phyloP scores from a whole-genome alignment of 2,888 invertebrate species.

The Podotricha telesiphe region DNA sequence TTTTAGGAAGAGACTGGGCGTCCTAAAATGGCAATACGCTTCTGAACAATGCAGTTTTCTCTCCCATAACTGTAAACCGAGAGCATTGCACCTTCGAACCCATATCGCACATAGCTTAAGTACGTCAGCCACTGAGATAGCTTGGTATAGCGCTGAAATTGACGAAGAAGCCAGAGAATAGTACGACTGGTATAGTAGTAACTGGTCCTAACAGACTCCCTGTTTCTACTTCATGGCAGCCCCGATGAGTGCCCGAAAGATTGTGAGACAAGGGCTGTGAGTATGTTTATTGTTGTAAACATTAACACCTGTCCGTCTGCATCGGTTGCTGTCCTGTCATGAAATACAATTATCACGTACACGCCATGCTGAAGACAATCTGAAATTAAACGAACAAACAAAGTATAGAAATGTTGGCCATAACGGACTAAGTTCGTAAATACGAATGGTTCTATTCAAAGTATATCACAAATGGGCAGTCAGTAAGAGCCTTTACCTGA shows the following conservation, averaged over 20 bases:
- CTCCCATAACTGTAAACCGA: conserved; percentile 95
- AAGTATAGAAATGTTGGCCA: too few species aligned
- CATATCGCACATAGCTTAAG: conserved; percentile 93
- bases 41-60: conserved; percentile 91
- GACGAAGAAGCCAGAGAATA: conserved; percentile 97
- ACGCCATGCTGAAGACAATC: conserved; percentile 93
- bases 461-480: too few species aligned
- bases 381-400: conserved; percentile 58
- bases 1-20: conserved; percentile 91
- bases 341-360: conserved; percentile 96
- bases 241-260: conserved; percentile 95
- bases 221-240: conserved; percentile 94
- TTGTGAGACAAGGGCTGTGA: conserved; percentile 96
- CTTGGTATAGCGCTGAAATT: conserved; percentile 95
- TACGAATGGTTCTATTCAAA: too few species aligned
- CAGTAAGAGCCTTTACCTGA: conserved; percentile 86
- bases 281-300: conserved; percentile 88
- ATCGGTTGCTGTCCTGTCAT: conserved; percentile 98
- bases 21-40: conserved; percentile 92
- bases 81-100: conserved; percentile 96
- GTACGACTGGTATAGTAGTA: conserved; percentile 94
- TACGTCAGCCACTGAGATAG: conserved; percentile 96
- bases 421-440: too few species aligned
- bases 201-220: conserved; percentile 94
- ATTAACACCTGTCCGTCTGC: conserved; percentile 92